Evolutionary conservation across 2,888 invertebrate species (phyloP).

Genomic region (Ophion obscuratus): DNA sequence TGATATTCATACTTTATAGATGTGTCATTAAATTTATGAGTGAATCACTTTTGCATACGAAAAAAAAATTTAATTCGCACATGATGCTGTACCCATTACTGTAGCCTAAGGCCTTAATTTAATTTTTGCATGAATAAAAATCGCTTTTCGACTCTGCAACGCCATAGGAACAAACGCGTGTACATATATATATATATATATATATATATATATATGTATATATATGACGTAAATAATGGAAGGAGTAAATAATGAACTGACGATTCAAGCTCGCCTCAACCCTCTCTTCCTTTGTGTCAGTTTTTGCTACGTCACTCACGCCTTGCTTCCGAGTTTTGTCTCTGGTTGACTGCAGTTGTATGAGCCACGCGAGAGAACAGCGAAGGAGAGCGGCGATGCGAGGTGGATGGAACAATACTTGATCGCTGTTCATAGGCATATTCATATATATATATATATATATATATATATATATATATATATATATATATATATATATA

Average conservation of each 20-base stretch:
- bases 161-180: too few species aligned
- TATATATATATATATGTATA: background rate
- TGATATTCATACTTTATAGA: too few species aligned
- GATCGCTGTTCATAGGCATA: constrained; percentile 15
- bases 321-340: constrained; percentile 55
- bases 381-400: constrained; percentile 44
- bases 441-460: background rate
- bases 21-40: too few species aligned
- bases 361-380: constrained; percentile 17
- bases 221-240: constrained; percentile 19
- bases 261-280: constrained; percentile 35
- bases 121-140: too few species aligned
- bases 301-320: constrained; percentile 55
- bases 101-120: too few species aligned
- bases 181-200: too few species aligned
- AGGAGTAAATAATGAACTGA: constrained; percentile 55
- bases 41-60: too few species aligned
- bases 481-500: background rate
- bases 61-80: too few species aligned
- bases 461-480: too few species aligned
- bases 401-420: constrained; percentile 43
- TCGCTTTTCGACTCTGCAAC: too few species aligned
- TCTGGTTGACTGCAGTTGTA: constrained; percentile 52
- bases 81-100: too few species aligned
- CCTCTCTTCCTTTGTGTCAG: constrained; percentile 40